Evolutionary conservation across 1,140 invertebrate genomes (phyloP).

Genomic region (Thalassaphorura encarpata): DNA sequence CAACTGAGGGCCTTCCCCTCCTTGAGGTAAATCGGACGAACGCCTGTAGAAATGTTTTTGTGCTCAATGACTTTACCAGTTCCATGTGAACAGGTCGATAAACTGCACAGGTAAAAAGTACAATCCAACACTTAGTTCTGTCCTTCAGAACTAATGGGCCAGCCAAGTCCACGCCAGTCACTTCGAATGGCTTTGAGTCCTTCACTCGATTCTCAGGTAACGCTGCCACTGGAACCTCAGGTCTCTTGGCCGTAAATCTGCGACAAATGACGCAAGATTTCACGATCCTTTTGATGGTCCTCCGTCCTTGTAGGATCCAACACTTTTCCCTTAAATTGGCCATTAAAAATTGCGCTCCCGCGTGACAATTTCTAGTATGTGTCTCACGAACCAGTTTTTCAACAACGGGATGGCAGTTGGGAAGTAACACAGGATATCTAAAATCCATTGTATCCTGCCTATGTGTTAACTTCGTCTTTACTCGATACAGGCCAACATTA

Average conservation of each 20-base stretch:
- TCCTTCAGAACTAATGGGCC: conserved; percentile 34
- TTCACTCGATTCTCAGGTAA: conserved; percentile 33
- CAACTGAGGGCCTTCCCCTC: conserved; percentile 18
- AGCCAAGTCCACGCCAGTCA: conserved; percentile 35
- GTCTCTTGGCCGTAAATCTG: conserved; percentile 27
- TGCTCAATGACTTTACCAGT: conserved; percentile 13
- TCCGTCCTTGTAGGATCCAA: conserved; percentile 32
- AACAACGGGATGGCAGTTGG: conserved; percentile 25
- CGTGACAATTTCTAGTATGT: conserved; percentile 22
- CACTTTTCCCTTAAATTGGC: conserved; percentile 26
- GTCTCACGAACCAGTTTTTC: conserved; percentile 26
- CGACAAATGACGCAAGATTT: conserved; percentile 33
- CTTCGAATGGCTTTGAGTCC: conserved; percentile 33
- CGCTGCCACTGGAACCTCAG: conserved; percentile 25
- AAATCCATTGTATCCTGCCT: not conserved
- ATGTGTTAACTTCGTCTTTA: not conserved
- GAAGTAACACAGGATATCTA: conserved; percentile 30
- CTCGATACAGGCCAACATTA: not conserved
- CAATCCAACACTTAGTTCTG: conserved; percentile 33
- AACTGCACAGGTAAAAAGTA: conserved; percentile 37
- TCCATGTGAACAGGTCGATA: conserved; percentile 39
- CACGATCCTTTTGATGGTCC: conserved; percentile 31
- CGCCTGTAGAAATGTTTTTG: conserved; percentile 26
- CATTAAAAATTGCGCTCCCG: conserved; percentile 12
- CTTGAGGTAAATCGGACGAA: conserved; percentile 30